A percentile compares a stretch with the other conserved stretches of the same genome.
These are phyloP conservation scores for Puma concolor DNA, from an alignment of 2,113 vertebrate genomes.

Conservation along the genomic window DNA sequence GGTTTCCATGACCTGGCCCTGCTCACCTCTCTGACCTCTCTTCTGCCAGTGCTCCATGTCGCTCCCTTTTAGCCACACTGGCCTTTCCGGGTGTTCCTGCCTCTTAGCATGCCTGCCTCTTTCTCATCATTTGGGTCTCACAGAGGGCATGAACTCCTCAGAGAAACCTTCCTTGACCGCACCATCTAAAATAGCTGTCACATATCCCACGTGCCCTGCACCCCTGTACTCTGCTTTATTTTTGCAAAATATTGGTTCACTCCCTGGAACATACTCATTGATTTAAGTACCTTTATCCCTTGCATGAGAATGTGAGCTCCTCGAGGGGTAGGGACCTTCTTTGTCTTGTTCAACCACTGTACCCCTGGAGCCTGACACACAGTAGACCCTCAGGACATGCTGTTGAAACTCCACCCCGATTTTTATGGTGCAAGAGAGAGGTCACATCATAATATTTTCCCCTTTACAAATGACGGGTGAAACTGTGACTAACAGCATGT, in stretches of 20 bases:
- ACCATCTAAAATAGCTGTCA: not conserved
- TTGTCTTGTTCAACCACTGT: not conserved
- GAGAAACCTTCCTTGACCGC: not conserved
- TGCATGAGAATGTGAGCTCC: not conserved
- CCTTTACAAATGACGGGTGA: not conserved
- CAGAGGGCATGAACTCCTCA: not conserved
- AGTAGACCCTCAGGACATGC: not conserved
- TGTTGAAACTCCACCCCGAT: not conserved
- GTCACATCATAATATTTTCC: constrained; percentile 20
- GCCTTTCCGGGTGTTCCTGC: not conserved
- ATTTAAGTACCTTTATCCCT: not conserved
- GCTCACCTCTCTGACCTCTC: not conserved
- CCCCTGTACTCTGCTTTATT: not conserved
- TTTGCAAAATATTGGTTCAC: not conserved
- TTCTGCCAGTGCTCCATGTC: not conserved
- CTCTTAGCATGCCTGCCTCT: not conserved
- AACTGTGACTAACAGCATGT: not conserved
- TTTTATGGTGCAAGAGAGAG: not conserved
- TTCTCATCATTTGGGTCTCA: not conserved
- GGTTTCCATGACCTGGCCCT: not conserved
- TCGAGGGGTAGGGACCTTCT: not conserved
- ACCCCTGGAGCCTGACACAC: not conserved
- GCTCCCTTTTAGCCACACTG: not conserved
- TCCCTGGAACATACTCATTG: not conserved
- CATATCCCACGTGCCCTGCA: not conserved